These are phyloP conservation scores for Empis livida DNA, from an alignment of 2,888 invertebrate species.

Conservation along the genomic window DNA sequence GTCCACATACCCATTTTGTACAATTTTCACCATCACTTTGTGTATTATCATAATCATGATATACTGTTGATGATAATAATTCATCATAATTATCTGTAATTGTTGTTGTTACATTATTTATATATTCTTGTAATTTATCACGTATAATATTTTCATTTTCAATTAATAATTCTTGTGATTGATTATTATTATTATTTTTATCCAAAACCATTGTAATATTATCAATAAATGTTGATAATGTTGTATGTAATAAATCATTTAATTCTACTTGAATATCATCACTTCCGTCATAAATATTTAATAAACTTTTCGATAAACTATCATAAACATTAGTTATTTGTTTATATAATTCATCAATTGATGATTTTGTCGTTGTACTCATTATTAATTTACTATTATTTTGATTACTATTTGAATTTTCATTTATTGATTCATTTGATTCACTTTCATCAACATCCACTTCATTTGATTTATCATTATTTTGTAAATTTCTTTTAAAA, in stretches of 20 bases:
- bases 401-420: slow-evolving; percentile 19
- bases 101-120: not conserved
- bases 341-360: not conserved
- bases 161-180: not conserved
- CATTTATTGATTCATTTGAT: slow-evolving; percentile 3
- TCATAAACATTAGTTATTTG: not conserved
- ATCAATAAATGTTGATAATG: slow-evolving; percentile 15
- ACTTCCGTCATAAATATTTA: not conserved
- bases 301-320: not conserved
- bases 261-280: not conserved
- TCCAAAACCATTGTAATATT: slow-evolving; percentile 4
- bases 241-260: slow-evolving; percentile 14
- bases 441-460: not conserved
- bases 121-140: not conserved
- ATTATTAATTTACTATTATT: slow-evolving; percentile 9
- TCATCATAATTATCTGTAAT: too few relatives aligned
- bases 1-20: slow-evolving; percentile 11
- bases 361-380: slow-evolving; percentile 9
- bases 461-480: not conserved
- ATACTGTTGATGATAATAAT: too few relatives aligned
- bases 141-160: not conserved
- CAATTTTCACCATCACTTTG: slow-evolving; percentile 7
- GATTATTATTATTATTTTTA: too few relatives aligned
- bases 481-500: not conserved
- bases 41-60: not conserved